These are phyloP conservation scores for Gorsachius goisagi DNA, from an alignment of 2,113 vertebrate genomes.

Conservation along the genomic window DNA sequence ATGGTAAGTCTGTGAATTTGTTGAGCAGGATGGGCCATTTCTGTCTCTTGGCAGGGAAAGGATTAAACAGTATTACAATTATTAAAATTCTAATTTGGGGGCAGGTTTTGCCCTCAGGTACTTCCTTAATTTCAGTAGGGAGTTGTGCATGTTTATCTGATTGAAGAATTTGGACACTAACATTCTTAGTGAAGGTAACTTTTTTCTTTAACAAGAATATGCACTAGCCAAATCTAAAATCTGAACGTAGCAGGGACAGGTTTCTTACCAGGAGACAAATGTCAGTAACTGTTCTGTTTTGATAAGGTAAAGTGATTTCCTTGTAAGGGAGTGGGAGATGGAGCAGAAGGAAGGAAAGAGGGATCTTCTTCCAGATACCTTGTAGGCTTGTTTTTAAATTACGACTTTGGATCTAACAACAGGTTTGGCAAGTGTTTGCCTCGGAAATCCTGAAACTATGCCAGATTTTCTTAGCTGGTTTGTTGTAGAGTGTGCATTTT, in stretches of 20 bases:
- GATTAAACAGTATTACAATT: slow-evolving; percentile 15
- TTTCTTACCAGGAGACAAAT: slow-evolving; percentile 31
- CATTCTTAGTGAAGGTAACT: not conserved
- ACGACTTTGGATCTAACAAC: slow-evolving; percentile 74
- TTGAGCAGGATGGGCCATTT: slow-evolving; percentile 1
- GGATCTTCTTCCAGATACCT: slow-evolving; percentile 70
- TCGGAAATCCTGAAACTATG: slow-evolving; percentile 69
- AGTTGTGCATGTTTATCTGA: slow-evolving; percentile 28
- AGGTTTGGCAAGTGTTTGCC: slow-evolving; percentile 78
- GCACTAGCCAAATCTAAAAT: not conserved
- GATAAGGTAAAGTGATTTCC: slow-evolving; percentile 52
- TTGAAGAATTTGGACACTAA: slow-evolving; percentile 26
- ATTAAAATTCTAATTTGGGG: slow-evolving; percentile 46
- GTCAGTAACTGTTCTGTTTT: slow-evolving; percentile 7
- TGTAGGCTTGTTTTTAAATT: slow-evolving; percentile 79
- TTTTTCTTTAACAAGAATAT: not conserved
- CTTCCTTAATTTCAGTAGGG: slow-evolving; percentile 48
- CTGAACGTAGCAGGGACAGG: not conserved
- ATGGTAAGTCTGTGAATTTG: not conserved
- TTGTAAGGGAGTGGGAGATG: slow-evolving; percentile 32
- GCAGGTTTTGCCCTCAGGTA: slow-evolving; percentile 32
- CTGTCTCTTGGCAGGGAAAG: slow-evolving; percentile 13
- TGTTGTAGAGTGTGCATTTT: slow-evolving; percentile 73
- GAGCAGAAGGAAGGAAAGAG: slow-evolving; percentile 49
- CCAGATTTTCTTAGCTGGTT: slow-evolving; percentile 73